phyloP scores from a whole-genome alignment of 1,140 invertebrate genomes.

The Megalopta genalis region DNA sequence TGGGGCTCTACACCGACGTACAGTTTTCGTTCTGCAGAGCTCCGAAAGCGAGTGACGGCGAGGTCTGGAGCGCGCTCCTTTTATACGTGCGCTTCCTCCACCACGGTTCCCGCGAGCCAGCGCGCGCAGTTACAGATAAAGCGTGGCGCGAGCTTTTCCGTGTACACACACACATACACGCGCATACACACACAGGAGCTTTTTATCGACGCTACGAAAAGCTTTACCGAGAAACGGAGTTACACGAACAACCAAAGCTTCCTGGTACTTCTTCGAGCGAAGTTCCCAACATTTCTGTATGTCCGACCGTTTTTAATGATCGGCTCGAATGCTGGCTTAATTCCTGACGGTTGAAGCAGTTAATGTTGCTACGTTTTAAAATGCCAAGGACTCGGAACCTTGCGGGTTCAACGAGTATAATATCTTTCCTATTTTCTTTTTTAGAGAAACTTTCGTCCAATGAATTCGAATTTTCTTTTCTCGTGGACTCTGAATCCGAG shows the following conservation, averaged over 20 bases:
- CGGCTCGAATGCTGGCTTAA: too few species aligned
- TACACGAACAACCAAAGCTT: constrained; percentile 15
- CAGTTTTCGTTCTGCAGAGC: neutral
- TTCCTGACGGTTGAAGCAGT: too few species aligned
- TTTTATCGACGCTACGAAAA: constrained; percentile 41
- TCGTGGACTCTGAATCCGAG: too few species aligned
- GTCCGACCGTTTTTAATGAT: neutral
- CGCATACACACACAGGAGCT: constrained; percentile 7
- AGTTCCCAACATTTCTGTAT: neutral
- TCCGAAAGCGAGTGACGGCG: constrained; percentile 35
- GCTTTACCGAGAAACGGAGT: constrained; percentile 45
- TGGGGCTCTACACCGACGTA: neutral
- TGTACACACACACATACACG: neutral
- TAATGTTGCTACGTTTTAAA: too few species aligned
- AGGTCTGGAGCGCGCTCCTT: neutral
- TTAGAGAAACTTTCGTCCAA: too few species aligned
- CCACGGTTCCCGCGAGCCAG: neutral
- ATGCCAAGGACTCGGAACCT: too few species aligned
- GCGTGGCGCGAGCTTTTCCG: neutral
- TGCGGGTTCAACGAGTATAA: too few species aligned
- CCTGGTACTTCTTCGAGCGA: neutral
- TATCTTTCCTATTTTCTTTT: too few species aligned
- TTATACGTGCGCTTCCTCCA: constrained; percentile 44
- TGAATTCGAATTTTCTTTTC: too few species aligned
- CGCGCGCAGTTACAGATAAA: constrained; percentile 43